phyloP scores from a whole-genome alignment of 2,113 vertebrate genomes.

The Rhinoptilus africanus region DNA sequence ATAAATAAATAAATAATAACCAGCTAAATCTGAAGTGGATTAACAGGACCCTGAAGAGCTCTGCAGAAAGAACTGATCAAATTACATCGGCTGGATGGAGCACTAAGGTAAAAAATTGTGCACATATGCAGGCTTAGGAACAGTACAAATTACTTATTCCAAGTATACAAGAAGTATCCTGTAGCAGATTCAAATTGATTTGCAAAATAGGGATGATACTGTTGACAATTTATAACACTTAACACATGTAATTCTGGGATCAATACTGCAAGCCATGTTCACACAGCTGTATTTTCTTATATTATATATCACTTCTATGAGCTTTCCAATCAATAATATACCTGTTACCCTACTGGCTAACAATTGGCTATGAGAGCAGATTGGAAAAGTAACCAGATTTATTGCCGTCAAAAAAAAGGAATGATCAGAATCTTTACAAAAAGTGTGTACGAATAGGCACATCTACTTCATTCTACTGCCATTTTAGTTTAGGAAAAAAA shows the following conservation, averaged over 20 bases:
- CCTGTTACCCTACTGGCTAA: background rate
- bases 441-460: background rate
- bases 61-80: background rate
- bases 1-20: background rate
- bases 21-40: background rate
- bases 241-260: background rate
- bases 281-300: background rate
- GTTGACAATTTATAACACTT: background rate
- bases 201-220: background rate
- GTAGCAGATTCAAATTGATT: background rate
- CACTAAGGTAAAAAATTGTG: background rate
- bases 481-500: background rate
- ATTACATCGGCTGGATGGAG: background rate
- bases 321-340: background rate
- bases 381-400: background rate
- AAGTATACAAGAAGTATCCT: background rate
- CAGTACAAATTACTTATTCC: background rate
- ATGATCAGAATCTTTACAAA: background rate
- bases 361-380: background rate
- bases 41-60: background rate
- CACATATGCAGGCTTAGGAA: background rate
- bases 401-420: background rate
- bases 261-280: background rate
- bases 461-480: background rate
- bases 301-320: background rate